These are phyloP conservation scores for Ischnura elegans DNA, from an alignment of 2,888 invertebrate species.

Conservation along the genomic window DNA sequence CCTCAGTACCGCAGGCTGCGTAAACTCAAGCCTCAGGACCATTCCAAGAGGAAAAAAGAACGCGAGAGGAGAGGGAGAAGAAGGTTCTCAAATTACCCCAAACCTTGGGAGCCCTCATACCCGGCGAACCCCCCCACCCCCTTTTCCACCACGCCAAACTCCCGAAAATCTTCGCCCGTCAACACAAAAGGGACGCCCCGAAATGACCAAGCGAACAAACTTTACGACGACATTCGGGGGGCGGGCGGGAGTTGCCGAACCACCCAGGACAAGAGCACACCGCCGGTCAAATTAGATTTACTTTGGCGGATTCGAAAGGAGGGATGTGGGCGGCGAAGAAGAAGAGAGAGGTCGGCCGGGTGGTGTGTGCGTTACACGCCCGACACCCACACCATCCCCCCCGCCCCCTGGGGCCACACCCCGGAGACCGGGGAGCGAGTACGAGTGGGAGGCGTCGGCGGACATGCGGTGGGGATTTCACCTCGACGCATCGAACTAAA, in stretches of 20 bases:
- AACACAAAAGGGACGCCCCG: background rate
- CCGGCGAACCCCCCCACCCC: background rate
- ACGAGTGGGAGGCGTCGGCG: background rate
- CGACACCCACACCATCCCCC: background rate
- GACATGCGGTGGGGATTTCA: background rate
- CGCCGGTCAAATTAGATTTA: slow-evolving; percentile 41
- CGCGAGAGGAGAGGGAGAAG: background rate
- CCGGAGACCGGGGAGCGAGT: background rate
- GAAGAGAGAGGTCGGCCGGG: background rate
- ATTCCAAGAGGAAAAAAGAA: background rate
- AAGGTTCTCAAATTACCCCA: background rate
- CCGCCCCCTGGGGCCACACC: background rate
- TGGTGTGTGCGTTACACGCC: background rate
- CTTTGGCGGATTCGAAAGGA: slow-evolving; percentile 22
- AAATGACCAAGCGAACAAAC: slow-evolving; percentile 49
- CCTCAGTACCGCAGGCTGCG: no score
- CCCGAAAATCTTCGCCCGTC: slow-evolving; percentile 22
- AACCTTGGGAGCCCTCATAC: background rate
- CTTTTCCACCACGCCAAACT: background rate
- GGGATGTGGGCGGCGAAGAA: background rate
- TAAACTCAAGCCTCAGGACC: background rate
- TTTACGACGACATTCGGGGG: background rate
- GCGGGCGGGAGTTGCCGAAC: background rate
- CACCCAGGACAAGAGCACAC: background rate
- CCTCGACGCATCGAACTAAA: no score